Percentiles rank a stretch among this genome's conserved stretches.
phyloP scores from a whole-genome alignment of 2,113 vertebrate species.

The Phaethornis superciliosus region DNA sequence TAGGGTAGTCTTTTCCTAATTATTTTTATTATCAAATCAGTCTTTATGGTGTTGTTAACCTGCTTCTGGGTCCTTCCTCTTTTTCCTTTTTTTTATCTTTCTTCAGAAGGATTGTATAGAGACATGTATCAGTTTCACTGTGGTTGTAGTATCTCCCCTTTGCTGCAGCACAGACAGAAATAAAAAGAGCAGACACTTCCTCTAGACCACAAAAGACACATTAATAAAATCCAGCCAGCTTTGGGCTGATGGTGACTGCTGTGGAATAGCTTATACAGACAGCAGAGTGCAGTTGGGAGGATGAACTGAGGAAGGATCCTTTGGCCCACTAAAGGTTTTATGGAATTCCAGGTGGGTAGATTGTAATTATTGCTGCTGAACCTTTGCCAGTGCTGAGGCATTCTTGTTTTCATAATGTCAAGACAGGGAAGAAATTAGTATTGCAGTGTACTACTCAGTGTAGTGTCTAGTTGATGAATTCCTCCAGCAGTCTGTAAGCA shows the following conservation, averaged over 20 bases:
- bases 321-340: neutral
- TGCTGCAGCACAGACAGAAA: neutral
- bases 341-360: neutral
- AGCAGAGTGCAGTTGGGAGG: neutral
- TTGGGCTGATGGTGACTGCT: neutral
- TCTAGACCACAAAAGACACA: neutral
- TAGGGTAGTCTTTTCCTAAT: neutral
- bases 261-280: neutral
- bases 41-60: neutral
- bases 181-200: neutral
- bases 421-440: neutral
- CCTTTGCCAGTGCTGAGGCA: neutral
- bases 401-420: neutral
- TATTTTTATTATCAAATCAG: neutral
- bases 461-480: neutral
- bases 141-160: neutral
- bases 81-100: neutral
- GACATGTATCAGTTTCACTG: fast-evolving
- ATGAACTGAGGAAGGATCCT: neutral
- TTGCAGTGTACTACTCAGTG: neutral
- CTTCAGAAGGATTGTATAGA: neutral
- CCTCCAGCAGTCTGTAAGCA: neutral
- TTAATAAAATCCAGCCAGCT: neutral
- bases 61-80: neutral
- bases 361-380: neutral